Base-by-base conservation (phyloP, 2,888 invertebrate genomes). In the Shargacucullia verbasci region DNA sequence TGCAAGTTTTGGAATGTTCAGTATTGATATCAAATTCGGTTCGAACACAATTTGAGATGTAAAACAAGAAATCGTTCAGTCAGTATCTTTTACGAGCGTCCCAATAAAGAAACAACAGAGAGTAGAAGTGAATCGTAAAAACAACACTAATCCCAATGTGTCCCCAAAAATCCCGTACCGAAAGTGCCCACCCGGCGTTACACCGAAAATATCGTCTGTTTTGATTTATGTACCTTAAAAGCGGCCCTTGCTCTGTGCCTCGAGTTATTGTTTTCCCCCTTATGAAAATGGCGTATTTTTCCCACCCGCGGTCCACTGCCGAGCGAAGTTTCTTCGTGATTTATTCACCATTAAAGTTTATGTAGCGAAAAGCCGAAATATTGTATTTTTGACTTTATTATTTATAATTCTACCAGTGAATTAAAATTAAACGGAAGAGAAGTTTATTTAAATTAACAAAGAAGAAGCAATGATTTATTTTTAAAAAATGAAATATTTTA, bases 211-310 rank as follows among this genome's bases (percentile, higher is more conserved):
- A 91, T 90, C 87, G 87, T 82, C 84, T 85, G 87, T 88, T 91
- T 87, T 93, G 92, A 92, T 93, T 93, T 93, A 93, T 91, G 89
- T 86, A 81, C 85, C 90, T 89, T 90, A 90, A 92, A 92, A 88
- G 85, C 89, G 87, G 86, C 87, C 91, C 89, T 87, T 86, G 88
- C 84, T 84, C 88, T 79, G 76, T 84, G 85, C 88, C 86, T 85
- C 84, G 80, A 87, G 87, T 91, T 91, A 92, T 92, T 92, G 91
- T 92, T 91, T 91, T 88, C 87, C 86, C 87, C 87, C 88, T 92
- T 90, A 91, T 87, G 91, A 91, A 91, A 91, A 90, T 84, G 81
- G 84, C 85, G 83, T 84, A 87, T 87, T 90, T 89, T 88, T 86
- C 84, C 78, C 83, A 79, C 81, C 75, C 83, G 78, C 83, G 74